Evolutionary conservation across 2,888 invertebrate genomes (phyloP).

Genomic region (Anodontia alba): DNA sequence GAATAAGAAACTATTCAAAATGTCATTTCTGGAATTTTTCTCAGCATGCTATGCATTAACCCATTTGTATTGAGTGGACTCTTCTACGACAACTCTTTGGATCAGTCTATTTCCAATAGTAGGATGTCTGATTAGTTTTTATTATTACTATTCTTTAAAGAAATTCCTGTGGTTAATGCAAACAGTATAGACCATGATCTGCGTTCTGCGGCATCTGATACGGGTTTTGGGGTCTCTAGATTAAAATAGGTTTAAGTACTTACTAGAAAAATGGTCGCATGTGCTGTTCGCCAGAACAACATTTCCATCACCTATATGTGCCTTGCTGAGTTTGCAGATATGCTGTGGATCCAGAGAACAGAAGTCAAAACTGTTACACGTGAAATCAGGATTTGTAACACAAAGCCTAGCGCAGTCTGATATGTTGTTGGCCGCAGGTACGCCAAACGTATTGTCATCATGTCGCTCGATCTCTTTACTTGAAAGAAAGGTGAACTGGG

Average conservation of each 20-base stretch:
- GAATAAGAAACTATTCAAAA: no score
- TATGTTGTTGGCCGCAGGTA: slow-evolving; percentile 37
- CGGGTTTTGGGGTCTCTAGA: no score
- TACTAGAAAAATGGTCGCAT: slow-evolving; percentile 73
- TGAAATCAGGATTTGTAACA: slow-evolving; percentile 56
- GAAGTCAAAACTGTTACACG: slow-evolving; percentile 76
- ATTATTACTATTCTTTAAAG: no score
- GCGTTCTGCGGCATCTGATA: no score
- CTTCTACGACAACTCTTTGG: no score
- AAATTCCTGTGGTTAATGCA: no score
- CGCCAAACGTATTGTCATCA: slow-evolving; percentile 59
- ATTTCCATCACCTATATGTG: slow-evolving; percentile 66
- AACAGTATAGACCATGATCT: no score
- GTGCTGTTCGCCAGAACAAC: slow-evolving; percentile 50
- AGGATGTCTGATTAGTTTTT: no score
- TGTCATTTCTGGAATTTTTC: no score
- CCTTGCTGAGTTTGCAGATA: slow-evolving; percentile 67
- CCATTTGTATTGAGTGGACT: no score
- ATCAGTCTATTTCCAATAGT: no score
- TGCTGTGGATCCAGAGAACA: slow-evolving; percentile 58
- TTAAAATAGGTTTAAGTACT: slow-evolving; percentile 25
- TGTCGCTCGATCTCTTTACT: slow-evolving; percentile 55
- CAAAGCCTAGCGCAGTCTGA: slow-evolving; percentile 62
- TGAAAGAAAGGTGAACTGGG: slow-evolving; percentile 69
- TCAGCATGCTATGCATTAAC: no score